A percentile compares a stretch with the other conserved stretches of the same genome.
These are phyloP conservation scores for Zygaena filipendulae DNA, from an alignment of 2,888 invertebrate species.

Conservation along the genomic window DNA sequence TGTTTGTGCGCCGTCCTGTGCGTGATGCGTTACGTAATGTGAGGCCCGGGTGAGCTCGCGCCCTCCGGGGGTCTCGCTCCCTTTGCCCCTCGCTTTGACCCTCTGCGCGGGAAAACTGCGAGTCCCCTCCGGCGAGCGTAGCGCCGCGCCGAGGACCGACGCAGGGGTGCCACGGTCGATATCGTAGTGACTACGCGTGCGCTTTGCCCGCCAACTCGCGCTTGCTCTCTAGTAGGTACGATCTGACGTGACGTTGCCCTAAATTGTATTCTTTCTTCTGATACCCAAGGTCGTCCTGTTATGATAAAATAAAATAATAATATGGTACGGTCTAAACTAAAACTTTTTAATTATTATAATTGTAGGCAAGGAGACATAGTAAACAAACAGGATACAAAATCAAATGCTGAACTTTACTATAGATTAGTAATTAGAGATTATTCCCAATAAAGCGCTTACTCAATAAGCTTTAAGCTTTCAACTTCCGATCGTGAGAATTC, in stretches of 20 bases:
- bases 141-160: slow-evolving; percentile 6
- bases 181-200: slow-evolving; percentile 18
- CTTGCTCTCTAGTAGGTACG: slow-evolving; percentile 14
- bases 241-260: neutral
- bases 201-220: slow-evolving; percentile 14
- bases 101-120: slow-evolving; percentile 18
- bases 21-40: slow-evolving; percentile 65
- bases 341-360: no score
- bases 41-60: slow-evolving; percentile 42
- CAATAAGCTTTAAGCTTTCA: no score
- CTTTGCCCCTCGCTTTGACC: slow-evolving; percentile 21
- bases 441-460: no score
- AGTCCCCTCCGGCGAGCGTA: slow-evolving; percentile 11
- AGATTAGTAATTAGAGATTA: no score
- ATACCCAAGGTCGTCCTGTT: no score
- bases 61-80: slow-evolving; percentile 28
- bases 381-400: no score
- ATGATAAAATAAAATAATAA: no score
- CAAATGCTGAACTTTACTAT: no score
- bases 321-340: no score
- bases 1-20: slow-evolving; percentile 68
- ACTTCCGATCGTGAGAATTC: no score
- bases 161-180: slow-evolving; percentile 22
- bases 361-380: no score
- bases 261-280: neutral